Conservation (phyloP, 2,113 vertebrate genomes). For the Vidua chalybeata region DNA sequence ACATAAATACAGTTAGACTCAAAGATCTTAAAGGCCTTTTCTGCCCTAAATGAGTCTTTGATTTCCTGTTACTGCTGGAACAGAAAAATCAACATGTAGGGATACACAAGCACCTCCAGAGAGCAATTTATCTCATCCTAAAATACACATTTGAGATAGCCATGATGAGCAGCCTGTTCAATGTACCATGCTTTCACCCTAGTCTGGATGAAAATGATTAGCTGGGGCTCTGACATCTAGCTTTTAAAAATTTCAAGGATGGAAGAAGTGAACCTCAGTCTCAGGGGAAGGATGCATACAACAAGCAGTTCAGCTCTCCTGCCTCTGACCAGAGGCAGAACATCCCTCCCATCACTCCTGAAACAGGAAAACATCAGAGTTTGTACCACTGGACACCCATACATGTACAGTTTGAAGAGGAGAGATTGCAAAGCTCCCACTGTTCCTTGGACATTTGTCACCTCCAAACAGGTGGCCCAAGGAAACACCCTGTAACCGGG, state of each 20-base stretch:
- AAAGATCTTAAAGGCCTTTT: background rate
- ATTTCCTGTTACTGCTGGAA: background rate
- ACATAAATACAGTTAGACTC: background rate
- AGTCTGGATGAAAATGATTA: background rate
- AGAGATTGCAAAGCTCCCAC: background rate
- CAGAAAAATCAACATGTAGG: background rate
- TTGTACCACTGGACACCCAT: background rate
- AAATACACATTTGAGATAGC: background rate
- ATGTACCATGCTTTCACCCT: background rate
- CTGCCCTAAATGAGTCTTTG: background rate
- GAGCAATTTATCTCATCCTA: background rate
- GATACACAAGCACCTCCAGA: background rate
- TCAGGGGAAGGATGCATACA: background rate
- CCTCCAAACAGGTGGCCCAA: background rate
- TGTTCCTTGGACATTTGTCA: background rate
- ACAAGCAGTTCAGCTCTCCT: background rate
- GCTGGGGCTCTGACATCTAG: background rate
- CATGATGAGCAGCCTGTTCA: background rate
- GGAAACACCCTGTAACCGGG: fast-evolving
- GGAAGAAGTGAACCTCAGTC: background rate
- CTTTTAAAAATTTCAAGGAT: background rate
- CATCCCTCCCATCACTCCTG: background rate
- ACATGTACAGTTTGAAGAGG: background rate
- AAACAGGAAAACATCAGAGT: background rate
- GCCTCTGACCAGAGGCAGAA: background rate